Percentiles rank a stretch among this genome's conserved stretches.
phyloP scores from a whole-genome alignment of 2,888 invertebrate species.

The Erpobdella octoculata region DNA sequence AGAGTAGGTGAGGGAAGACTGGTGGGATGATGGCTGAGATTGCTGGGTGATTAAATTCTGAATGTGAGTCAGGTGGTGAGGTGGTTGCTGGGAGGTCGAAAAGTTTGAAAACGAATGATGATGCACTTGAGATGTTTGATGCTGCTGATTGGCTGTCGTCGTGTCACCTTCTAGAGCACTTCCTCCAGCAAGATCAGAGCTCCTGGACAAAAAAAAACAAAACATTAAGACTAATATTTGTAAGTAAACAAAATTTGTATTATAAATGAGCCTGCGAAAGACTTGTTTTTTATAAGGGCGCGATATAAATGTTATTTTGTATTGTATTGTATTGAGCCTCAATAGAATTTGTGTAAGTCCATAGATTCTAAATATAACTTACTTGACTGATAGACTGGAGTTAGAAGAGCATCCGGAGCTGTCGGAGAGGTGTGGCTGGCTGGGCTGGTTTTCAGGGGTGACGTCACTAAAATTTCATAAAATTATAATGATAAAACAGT shows the following conservation, averaged over 20 bases:
- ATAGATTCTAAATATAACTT: constrained; percentile 27
- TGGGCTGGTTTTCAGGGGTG: constrained; percentile 47
- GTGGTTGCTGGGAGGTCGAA: background rate
- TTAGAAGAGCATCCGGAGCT: constrained; percentile 65
- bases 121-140: background rate
- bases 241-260: no score
- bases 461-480: no score
- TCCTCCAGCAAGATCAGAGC: constrained; percentile 6
- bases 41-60: background rate
- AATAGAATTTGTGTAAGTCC: no score
- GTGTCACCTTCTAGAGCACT: background rate
- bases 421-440: constrained; percentile 48
- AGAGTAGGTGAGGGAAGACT: constrained; percentile 9
- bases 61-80: background rate
- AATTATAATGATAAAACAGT: no score
- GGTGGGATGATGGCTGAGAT: background rate
- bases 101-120: constrained; percentile 4
- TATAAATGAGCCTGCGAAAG: no score
- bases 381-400: constrained; percentile 63
- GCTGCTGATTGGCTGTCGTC: background rate
- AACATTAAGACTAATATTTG: no score
- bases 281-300: no score
- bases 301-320: no score
- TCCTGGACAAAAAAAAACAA: background rate
- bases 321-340: no score